A percentile compares a stretch with the other conserved stretches of the same genome.
Evolutionary conservation across 2,797 vertebrate species (phyloP).

Genomic region (Phrynocephalus forsythii): DNA sequence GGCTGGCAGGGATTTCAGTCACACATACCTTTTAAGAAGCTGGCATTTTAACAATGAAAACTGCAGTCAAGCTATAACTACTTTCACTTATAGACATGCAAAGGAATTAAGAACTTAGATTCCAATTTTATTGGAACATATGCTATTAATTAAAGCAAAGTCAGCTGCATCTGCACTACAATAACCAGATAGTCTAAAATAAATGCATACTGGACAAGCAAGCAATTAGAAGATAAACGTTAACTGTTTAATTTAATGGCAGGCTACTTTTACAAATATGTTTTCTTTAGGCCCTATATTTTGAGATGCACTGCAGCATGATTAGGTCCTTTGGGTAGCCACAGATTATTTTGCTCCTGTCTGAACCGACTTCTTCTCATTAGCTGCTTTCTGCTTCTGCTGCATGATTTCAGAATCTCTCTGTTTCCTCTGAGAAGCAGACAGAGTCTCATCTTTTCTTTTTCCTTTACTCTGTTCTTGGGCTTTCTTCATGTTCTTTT

Average conservation of each 20-base stretch:
- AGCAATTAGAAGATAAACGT: conserved; percentile 50
- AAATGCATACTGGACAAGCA: conserved; percentile 66
- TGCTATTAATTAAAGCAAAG: conserved; percentile 41
- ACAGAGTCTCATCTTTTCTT: conserved; percentile 80
- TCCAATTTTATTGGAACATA: conserved; percentile 38
- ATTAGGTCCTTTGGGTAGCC: conserved; percentile 44
- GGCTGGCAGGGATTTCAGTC: too few species aligned
- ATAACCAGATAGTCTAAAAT: conserved; percentile 52
- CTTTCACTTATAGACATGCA: conserved; percentile 54
- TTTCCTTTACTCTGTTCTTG: conserved; percentile 82
- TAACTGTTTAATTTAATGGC: conserved; percentile 61
- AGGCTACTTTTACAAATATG: conserved; percentile 43
- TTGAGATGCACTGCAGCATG: conserved; percentile 49
- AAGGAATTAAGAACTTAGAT: conserved; percentile 32
- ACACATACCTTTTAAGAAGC: conserved; percentile 40
- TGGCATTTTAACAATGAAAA: conserved; percentile 50
- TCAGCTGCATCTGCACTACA: conserved; percentile 41
- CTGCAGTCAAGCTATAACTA: conserved; percentile 46
- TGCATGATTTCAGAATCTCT: conserved; percentile 84
- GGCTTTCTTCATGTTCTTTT: conserved; percentile 82
- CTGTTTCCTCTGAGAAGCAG: conserved; percentile 80
- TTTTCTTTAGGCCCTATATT: conserved; percentile 53
- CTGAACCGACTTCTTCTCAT: conserved; percentile 80
- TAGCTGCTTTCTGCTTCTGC: conserved; percentile 80
- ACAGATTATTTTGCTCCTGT: conserved; percentile 73